These are phyloP conservation scores for Pogonomyrmex barbatus DNA, from an alignment of 1,140 invertebrate species.

Conservation along the genomic window DNA sequence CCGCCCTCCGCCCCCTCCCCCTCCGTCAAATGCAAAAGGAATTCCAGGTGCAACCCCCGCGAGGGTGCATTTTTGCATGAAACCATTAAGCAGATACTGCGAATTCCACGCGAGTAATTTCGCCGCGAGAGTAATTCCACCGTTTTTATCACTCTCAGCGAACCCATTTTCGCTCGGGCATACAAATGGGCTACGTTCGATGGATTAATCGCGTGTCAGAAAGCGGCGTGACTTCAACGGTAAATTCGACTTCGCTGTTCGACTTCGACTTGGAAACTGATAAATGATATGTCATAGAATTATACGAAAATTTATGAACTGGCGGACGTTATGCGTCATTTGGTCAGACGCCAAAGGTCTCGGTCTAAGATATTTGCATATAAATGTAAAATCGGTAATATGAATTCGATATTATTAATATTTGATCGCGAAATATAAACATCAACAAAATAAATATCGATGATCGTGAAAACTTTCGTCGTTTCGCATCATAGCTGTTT, in stretches of 20 bases:
- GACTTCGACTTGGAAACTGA: constrained; percentile 53
- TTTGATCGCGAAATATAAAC: not conserved
- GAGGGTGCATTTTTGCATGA: constrained; percentile 52
- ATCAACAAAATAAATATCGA: not conserved
- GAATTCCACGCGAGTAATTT: constrained; percentile 61
- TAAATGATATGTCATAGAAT: constrained; percentile 59
- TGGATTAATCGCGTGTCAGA: constrained; percentile 63
- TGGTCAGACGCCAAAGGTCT: constrained; percentile 5
- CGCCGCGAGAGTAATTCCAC: constrained; percentile 53
- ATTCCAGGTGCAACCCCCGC: constrained; percentile 19
- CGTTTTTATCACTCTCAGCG: constrained; percentile 61
- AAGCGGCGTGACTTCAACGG: constrained; percentile 53
- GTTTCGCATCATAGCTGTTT: too few relatives aligned
- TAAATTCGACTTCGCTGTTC: constrained; percentile 51
- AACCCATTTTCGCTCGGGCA: constrained; percentile 57
- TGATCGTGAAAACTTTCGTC: not conserved
- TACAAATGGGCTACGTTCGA: constrained; percentile 63
- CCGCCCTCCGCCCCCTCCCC: too few relatives aligned
- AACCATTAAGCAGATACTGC: constrained; percentile 60
- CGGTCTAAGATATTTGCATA: constrained; percentile 18
- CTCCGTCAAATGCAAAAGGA: constrained; percentile 40
- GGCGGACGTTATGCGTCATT: constrained; percentile 17
- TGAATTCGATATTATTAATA: constrained; percentile 19
- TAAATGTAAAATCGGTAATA: not conserved
- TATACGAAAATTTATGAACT: constrained; percentile 59